phyloP scores from a whole-genome alignment of 2,888 invertebrate species.

The Ligdia adustata region DNA sequence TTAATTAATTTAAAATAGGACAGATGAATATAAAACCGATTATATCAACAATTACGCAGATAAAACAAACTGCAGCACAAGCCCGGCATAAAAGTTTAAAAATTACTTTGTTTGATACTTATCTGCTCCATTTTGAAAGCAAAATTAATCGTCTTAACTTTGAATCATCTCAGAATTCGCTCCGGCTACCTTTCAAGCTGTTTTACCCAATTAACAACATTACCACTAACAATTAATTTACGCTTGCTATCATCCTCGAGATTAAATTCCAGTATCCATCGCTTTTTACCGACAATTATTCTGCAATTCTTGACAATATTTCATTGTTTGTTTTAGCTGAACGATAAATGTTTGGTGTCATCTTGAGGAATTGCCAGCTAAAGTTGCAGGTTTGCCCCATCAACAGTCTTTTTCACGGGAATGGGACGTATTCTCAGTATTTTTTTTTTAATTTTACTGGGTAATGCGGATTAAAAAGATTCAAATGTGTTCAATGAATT shows the following conservation, averaged over 20 bases:
- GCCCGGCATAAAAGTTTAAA: too few relatives aligned
- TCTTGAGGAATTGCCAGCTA: slow-evolving; percentile 47
- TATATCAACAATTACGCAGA: not conserved
- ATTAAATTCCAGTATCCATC: slow-evolving; percentile 31
- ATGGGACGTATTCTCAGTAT: slow-evolving; percentile 37
- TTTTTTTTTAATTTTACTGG: slow-evolving; percentile 29
- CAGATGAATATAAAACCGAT: not conserved
- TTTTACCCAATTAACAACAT: slow-evolving; percentile 30
- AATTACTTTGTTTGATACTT: not conserved
- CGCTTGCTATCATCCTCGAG: slow-evolving; percentile 28
- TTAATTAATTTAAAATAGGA: too few relatives aligned
- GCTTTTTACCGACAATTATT: slow-evolving; percentile 16
- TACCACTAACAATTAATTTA: slow-evolving; percentile 30
- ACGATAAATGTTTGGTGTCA: slow-evolving; percentile 48
- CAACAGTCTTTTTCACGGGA: slow-evolving; percentile 37
- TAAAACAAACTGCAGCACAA: not conserved
- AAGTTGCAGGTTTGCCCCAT: slow-evolving; percentile 39
- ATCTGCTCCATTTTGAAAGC: slow-evolving; percentile 11
- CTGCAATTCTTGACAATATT: slow-evolving; percentile 21
- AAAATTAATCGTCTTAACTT: slow-evolving; percentile 21
- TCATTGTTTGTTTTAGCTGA: slow-evolving; percentile 38
- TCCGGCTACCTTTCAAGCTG: slow-evolving; percentile 14
- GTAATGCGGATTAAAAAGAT: not conserved
- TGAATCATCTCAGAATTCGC: slow-evolving; percentile 17
- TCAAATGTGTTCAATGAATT: slow-evolving; percentile 28